A percentile compares a stretch with the other conserved stretches of the same genome.
Conservation (phyloP, 2,113 vertebrate genomes). For the Sturnira hondurensis region DNA sequence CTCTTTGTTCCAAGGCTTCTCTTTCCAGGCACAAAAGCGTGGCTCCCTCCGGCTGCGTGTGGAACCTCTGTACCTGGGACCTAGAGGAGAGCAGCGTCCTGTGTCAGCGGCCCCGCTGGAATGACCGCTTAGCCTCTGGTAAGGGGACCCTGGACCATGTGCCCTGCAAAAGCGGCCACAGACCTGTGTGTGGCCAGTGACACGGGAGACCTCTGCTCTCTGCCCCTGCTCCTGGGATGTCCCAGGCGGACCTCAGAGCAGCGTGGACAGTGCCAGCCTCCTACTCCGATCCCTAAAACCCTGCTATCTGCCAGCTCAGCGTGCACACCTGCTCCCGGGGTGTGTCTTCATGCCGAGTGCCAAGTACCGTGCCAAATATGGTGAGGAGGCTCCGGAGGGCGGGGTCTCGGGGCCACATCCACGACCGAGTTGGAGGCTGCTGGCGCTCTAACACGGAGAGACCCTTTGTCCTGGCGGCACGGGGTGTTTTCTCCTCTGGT, state of each 20-base stretch:
- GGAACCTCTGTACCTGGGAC: constrained; percentile 64
- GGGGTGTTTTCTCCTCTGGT: background rate
- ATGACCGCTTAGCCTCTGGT: background rate
- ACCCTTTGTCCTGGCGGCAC: background rate
- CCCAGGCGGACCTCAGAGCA: background rate
- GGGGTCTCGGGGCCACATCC: background rate
- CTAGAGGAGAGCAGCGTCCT: constrained; percentile 55
- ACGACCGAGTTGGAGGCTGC: background rate
- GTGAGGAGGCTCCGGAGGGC: background rate
- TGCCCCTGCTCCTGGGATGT: background rate
- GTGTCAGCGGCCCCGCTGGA: constrained; percentile 51
- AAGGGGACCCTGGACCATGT: rapidly evolving
- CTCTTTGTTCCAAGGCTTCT: constrained; percentile 53
- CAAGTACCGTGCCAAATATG: background rate
- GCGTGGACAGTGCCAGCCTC: rapidly evolving
- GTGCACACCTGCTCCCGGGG: background rate
- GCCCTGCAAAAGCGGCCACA: rapidly evolving
- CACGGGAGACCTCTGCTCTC: background rate
- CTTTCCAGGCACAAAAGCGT: constrained; percentile 51
- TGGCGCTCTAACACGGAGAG: background rate
- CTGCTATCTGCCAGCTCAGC: background rate
- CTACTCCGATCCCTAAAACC: rapidly evolving
- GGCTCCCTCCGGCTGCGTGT: constrained; percentile 61
- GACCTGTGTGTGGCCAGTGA: background rate
- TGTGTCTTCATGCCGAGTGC: background rate